Base-by-base conservation (phyloP, 2,888 invertebrate species). In the Cephus pulcher region DNA sequence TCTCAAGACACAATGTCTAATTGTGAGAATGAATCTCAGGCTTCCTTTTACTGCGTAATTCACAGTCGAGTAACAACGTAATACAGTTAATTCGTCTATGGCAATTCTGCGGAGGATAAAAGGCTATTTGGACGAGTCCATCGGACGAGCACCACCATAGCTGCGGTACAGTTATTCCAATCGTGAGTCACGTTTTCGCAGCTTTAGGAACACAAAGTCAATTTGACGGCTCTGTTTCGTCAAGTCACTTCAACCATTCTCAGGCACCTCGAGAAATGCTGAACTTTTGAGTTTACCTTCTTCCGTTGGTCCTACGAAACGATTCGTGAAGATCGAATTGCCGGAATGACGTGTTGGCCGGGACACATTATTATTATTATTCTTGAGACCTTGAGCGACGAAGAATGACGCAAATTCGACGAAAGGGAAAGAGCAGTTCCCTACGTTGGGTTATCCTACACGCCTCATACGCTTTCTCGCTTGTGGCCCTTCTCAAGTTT, bases 401-500 rank as follows among this genome's bases (percentile, higher is more conserved):
- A 56, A 2, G 56, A 23, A 9, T 56, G 23, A 56, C 56, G 56
- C 9, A 56, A 56, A 56, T 56, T 56, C 56, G 56, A 56, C 23
- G 56, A 56, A 56, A 56, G 56, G 56, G 56, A 56, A 56, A 56
- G 56, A 56, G 23, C 56, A 15, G 23, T 2, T 56, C 9, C 32
- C 71, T 71, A 15, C 71, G 71, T 30, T 15, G 23, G 71, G 11
- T 56, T 23, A 23, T 56, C 2, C 23, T 23, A 1, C 23, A 23
- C 40, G 6, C 9, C 40, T 56, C 15, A 9, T 9, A 9, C 9
- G 56, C 56, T 56, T 23, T 56, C 9, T 23, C 23, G 56, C 23
- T 56, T 2, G 1, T 56, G 15, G 69, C 68, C 69, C 40, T 79
- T 81, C 69, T 75, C 40, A 73, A 79, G 74, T 33, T 37, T 34